Conservation (phyloP, 2,888 invertebrate species). For the Limenitis camilla region DNA sequence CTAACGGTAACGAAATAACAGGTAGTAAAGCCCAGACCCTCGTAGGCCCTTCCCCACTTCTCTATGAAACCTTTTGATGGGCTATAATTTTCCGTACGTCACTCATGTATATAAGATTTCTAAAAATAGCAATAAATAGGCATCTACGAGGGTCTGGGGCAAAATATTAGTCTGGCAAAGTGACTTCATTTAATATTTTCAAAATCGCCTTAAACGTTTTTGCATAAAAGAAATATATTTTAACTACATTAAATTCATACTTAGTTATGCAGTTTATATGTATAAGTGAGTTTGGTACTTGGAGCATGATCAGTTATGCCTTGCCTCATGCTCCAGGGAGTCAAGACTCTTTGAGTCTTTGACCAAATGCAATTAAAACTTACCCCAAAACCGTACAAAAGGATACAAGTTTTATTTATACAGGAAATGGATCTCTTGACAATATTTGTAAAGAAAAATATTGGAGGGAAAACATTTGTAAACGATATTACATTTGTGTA, state of each 20-base stretch:
- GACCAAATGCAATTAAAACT: conserved; percentile 26
- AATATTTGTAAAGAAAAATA: conserved; percentile 5
- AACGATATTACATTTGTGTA: background rate
- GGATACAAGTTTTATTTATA: conserved; percentile 11
- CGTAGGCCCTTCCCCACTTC: too few species aligned
- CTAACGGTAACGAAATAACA: too few species aligned
- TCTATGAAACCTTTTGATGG: too few species aligned
- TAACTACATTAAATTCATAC: background rate
- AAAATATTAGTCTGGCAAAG: too few species aligned
- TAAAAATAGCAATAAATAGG: too few species aligned
- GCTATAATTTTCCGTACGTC: too few species aligned
- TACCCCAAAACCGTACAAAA: conserved; percentile 18
- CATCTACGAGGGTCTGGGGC: too few species aligned
- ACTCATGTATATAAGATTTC: too few species aligned
- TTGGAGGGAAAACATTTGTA: background rate
- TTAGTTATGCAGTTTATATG: background rate
- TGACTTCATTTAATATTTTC: too few species aligned
- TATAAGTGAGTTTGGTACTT: conserved; percentile 9
- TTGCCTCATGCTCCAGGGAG: conserved; percentile 5
- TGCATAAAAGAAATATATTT: background rate
- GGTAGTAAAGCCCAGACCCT: too few species aligned
- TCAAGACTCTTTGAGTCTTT: conserved; percentile 7
- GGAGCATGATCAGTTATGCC: conserved; percentile 3
- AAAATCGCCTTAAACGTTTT: too few species aligned
- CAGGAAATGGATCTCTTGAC: conserved; percentile 6